phyloP scores from a whole-genome alignment of 2,888 invertebrate species.

The Apodemia duryi region DNA sequence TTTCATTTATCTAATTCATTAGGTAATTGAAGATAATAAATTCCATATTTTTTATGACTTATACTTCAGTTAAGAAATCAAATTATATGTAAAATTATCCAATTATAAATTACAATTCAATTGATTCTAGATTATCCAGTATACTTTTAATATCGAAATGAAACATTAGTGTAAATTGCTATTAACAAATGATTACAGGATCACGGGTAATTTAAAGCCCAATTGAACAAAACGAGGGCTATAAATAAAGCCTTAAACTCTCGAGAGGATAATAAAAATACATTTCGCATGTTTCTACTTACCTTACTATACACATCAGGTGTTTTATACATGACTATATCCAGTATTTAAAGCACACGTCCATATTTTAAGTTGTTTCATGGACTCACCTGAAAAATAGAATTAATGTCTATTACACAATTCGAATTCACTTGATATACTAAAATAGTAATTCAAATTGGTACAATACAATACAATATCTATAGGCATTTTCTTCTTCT shows the following conservation, averaged over 20 bases:
- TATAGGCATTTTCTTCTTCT: no score
- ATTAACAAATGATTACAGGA: constrained; percentile 17
- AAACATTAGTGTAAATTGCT: constrained; percentile 10
- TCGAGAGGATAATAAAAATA: constrained; percentile 13
- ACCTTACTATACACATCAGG: constrained; percentile 13
- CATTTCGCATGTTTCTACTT: constrained; percentile 13
- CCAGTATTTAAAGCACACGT: not conserved
- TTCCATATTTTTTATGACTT: no score
- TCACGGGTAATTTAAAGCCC: constrained; percentile 16
- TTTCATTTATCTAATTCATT: no score
- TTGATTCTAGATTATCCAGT: constrained; percentile 4
- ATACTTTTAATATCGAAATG: not conserved
- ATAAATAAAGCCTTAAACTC: constrained; percentile 10
- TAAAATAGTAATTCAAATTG: no score
- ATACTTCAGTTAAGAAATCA: no score
- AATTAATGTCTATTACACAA: no score
- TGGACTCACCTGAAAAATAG: not conserved
- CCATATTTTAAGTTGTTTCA: not conserved
- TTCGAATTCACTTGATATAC: no score
- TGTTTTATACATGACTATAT: constrained; percentile 8
- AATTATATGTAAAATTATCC: not conserved
- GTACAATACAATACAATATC: no score
- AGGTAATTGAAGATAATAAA: no score
- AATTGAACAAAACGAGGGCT: constrained; percentile 15
- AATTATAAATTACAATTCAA: not conserved